Evolutionary conservation across 2,888 invertebrate genomes (phyloP).

Genomic region (Cyclophora punctaria): DNA sequence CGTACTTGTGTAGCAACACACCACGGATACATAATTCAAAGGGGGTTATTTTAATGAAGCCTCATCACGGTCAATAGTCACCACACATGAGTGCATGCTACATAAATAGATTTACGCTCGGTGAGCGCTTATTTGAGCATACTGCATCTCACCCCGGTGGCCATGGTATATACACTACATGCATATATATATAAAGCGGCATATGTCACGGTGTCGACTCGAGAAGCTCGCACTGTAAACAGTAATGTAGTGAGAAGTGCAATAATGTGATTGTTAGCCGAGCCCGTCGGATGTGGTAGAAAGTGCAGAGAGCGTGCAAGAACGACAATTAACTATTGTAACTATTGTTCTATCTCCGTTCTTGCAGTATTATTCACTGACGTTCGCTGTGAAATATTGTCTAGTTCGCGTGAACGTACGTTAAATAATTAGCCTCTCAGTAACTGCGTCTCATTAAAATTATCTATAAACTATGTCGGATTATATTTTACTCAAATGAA

Average conservation of each 20-base stretch:
- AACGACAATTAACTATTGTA: constrained; percentile 48
- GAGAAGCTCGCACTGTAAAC: neutral
- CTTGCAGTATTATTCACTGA: constrained; percentile 14
- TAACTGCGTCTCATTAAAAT: too few relatives aligned
- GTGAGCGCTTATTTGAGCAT: constrained; percentile 52
- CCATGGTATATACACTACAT: constrained; percentile 12
- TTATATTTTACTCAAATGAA: too few relatives aligned
- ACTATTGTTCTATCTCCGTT: constrained; percentile 34
- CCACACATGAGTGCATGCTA: constrained; percentile 46
- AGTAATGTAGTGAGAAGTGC: constrained; percentile 41
- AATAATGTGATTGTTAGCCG: constrained; percentile 58
- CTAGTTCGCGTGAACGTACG: constrained; percentile 1
- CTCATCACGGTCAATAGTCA: constrained; percentile 34
- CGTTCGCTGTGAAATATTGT: constrained; percentile 9
- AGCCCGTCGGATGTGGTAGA: constrained; percentile 50
- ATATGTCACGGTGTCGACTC: constrained; percentile 1
- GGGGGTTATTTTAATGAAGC: constrained; percentile 40
- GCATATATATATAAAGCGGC: constrained; percentile 9
- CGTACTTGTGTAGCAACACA: too few relatives aligned
- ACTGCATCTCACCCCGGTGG: constrained; percentile 30
- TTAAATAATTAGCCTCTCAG: too few relatives aligned
- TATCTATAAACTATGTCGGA: too few relatives aligned
- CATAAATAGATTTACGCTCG: constrained; percentile 47
- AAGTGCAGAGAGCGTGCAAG: constrained; percentile 56
- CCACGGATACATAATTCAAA: constrained; percentile 35